These are phyloP conservation scores for Sternotherus odoratus DNA, from an alignment of 2,797 vertebrate species.

Conservation along the genomic window DNA sequence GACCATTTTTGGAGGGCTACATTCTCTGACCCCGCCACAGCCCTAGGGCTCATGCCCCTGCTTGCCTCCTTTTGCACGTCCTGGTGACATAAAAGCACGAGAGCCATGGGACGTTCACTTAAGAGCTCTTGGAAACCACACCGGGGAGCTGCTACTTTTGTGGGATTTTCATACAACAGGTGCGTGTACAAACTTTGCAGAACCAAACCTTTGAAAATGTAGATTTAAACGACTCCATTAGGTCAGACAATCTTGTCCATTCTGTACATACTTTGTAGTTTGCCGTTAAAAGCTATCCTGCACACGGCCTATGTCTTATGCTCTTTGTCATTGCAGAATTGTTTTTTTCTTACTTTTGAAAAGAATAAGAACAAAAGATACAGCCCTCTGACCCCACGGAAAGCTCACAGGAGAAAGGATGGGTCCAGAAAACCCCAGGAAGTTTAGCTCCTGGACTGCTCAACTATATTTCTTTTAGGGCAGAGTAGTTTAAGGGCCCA, in stretches of 20 bases:
- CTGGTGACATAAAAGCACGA: background rate
- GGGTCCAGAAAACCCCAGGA: background rate
- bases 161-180: background rate
- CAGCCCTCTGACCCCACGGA: background rate
- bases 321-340: conserved; percentile 4
- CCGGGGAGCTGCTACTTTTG: background rate
- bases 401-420: background rate
- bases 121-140: accelerated
- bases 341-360: background rate
- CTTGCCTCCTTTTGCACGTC: too few species aligned
- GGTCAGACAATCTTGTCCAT: background rate
- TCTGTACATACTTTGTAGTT: background rate
- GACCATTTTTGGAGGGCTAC: too few species aligned
- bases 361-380: background rate
- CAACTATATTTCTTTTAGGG: background rate
- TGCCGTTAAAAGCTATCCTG: background rate
- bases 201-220: background rate
- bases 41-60: too few species aligned
- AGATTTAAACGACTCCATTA: background rate
- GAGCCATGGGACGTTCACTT: background rate
- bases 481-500: background rate
- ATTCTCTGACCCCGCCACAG: too few species aligned
- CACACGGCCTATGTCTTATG: background rate
- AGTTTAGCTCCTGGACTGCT: background rate
- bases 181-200: background rate